These are phyloP conservation scores for Pediacus dermestoides DNA, from an alignment of 2,888 invertebrate species.

Conservation along the genomic window DNA sequence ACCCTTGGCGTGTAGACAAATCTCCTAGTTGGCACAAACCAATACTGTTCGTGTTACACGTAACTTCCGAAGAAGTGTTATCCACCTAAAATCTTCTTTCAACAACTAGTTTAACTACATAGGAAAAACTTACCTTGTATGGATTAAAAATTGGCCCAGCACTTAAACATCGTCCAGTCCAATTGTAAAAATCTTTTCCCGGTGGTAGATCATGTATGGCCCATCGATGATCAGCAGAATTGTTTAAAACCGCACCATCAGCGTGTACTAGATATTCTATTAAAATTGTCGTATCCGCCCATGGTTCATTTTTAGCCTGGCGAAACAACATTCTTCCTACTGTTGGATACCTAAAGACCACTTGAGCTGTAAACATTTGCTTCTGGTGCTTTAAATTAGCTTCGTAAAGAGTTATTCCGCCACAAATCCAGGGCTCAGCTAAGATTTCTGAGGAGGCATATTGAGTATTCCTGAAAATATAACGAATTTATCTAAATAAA, in stretches of 20 bases:
- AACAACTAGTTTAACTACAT: not conserved
- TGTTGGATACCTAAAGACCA: slow-evolving; percentile 73
- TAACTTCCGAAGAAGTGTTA: slow-evolving; percentile 50
- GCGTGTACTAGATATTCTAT: slow-evolving; percentile 83
- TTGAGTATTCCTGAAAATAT: slow-evolving; percentile 50
- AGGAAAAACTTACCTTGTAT: slow-evolving; percentile 53
- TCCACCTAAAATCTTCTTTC: not conserved
- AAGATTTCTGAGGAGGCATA: slow-evolving; percentile 47
- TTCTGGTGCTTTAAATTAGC: slow-evolving; percentile 64
- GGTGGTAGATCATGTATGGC: slow-evolving; percentile 75
- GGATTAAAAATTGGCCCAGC: slow-evolving; percentile 78
- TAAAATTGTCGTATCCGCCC: slow-evolving; percentile 80
- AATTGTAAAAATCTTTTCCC: slow-evolving; percentile 85
- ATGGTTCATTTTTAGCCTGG: slow-evolving; percentile 74
- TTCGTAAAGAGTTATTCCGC: slow-evolving; percentile 62
- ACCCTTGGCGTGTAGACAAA: slow-evolving; percentile 67
- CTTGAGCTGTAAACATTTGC: slow-evolving; percentile 74
- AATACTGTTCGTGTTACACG: slow-evolving; percentile 57
- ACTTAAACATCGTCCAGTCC: slow-evolving; percentile 80
- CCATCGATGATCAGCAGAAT: slow-evolving; percentile 76
- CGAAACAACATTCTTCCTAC: slow-evolving; percentile 80
- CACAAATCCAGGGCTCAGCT: slow-evolving; percentile 60
- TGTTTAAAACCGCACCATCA: slow-evolving; percentile 76
- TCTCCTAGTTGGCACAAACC: slow-evolving; percentile 75
- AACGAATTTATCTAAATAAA: not conserved